Percentiles rank a stretch among this genome's conserved stretches.
Evolutionary conservation across 2,113 vertebrate species (phyloP).

Genomic region (Anthoscopus minutus): DNA sequence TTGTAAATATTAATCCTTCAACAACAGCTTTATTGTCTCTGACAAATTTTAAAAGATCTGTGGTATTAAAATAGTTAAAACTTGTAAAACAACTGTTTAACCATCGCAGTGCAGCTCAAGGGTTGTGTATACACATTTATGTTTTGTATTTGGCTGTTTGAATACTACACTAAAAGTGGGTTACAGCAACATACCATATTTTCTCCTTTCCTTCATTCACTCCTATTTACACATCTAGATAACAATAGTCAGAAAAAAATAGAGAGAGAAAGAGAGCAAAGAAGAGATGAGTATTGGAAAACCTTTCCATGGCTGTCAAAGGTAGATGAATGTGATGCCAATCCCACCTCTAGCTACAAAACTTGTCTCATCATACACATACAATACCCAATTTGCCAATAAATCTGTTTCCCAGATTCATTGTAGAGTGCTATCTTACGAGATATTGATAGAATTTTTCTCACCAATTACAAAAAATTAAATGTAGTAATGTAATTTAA

Average conservation of each 20-base stretch:
- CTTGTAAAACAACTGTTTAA: background rate
- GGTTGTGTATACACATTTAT: background rate
- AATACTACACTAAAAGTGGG: background rate
- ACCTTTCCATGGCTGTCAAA: background rate
- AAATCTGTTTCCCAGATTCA: background rate
- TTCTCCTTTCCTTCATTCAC: background rate
- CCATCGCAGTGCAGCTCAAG: background rate
- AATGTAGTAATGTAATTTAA: background rate
- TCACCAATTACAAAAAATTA: background rate
- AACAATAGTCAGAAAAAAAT: background rate
- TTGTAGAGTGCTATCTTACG: background rate
- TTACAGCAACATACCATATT: background rate
- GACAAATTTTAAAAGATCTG: background rate
- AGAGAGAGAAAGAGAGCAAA: background rate
- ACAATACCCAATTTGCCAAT: background rate
- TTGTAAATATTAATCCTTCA: background rate
- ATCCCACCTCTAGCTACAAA: background rate
- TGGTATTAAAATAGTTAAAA: background rate
- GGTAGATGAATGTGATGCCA: background rate
- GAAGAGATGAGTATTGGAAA: background rate
- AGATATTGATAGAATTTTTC: background rate
- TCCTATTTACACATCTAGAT: background rate
- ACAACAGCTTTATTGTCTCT: background rate
- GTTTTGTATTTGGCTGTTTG: background rate
- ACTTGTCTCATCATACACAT: background rate